Percentiles rank a stretch among this genome's conserved stretches.
phyloP scores from a whole-genome alignment of 2,113 vertebrate species.

The Onychorhynchus coronatus region DNA sequence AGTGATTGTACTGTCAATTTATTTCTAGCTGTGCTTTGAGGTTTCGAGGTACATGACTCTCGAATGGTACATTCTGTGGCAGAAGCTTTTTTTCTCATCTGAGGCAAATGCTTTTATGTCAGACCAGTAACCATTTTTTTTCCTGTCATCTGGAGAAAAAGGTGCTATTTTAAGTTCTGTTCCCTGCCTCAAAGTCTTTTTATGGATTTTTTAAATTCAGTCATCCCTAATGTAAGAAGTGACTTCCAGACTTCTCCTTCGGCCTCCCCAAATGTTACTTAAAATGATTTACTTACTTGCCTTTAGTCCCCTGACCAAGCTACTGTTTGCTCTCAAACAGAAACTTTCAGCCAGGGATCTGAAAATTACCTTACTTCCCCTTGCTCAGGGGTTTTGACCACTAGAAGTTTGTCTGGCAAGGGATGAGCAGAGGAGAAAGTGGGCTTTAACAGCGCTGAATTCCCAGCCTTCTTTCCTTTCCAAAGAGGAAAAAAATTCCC shows the following conservation, averaged over 20 bases:
- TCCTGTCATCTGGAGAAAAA: not conserved
- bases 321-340: not conserved
- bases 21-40: not conserved
- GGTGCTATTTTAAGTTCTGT: not conserved
- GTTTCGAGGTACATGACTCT: not conserved
- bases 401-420: not conserved
- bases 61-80: not conserved
- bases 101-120: not conserved
- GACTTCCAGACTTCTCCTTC: not conserved
- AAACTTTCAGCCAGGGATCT: not conserved
- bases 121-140: not conserved
- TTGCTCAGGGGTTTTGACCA: not conserved
- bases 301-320: not conserved
- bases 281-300: not conserved
- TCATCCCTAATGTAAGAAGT: not conserved
- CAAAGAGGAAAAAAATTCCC: not conserved
- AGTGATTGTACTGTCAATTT: not conserved
- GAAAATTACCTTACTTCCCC: not conserved
- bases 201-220: not conserved
- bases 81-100: not conserved
- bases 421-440: not conserved
- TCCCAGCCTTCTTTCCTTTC: not conserved
- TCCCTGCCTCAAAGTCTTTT: not conserved
- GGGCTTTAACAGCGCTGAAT: not conserved
- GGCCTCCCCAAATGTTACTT: not conserved